Base-by-base conservation (phyloP, 2,888 invertebrate species). In the Drosophila planitibia region DNA sequence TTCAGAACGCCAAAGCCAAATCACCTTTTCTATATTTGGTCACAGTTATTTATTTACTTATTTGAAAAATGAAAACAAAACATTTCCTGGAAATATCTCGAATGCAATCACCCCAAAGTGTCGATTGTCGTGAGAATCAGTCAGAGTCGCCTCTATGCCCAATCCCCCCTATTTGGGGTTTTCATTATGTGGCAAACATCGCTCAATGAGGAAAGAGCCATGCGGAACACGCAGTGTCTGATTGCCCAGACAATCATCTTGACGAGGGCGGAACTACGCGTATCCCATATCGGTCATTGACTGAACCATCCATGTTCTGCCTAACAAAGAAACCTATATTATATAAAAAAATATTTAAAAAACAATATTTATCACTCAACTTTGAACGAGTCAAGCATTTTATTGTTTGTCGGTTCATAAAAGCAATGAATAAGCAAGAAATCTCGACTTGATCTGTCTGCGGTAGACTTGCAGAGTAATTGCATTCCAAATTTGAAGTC, bases 81-180 rank as follows among this genome's bases (percentile, higher is more conserved):
- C 78, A 74, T 51, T 78, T 78, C 78, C 78, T 75, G 76, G 71
- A 64, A 67, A 67, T 53, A 54, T n/a, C 39, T 51, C 30, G 25
- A 63, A 37, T 76, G 58, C 37, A 62, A 28, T 49, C 51, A 33
- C 33, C 22, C 22, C 22, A 51, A 59, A 47, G 59, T 57, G 22
- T 22, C 39, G 59, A 35, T 59, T 55, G 25, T 58, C 9, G 30
- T 41, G n/a, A 37, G 47, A 55, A 47, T 16, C 37, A 22, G 33
- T 28, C 25, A n/a, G 25, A 19, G 32, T 28, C 4, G 16, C 2
- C 44, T n/a, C 41, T 1, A 47, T 4, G 1, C 32, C 12, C 2
- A 22, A 4, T 12, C 4, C 12, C 7, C 47, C 30, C 22, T 3
- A n/a, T 35, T 67, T 67, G 16, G 32, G 37, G 54, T 32, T 25